phyloP scores from a whole-genome alignment of 2,888 invertebrate species.

The Troides oblongomaculatus region DNA sequence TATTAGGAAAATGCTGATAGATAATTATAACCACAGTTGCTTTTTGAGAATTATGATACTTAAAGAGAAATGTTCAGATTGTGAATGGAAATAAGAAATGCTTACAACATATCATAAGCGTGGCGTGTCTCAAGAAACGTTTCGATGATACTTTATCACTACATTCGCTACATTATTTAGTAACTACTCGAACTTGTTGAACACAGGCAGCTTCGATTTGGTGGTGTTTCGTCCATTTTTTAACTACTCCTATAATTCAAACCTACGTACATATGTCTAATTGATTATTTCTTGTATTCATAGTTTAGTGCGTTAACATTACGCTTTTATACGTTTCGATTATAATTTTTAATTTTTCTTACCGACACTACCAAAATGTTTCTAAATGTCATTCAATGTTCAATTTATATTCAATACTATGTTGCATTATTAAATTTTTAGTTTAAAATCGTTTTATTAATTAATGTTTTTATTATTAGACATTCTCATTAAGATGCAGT shows the following conservation, averaged over 20 bases:
- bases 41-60: slow-evolving; percentile 50
- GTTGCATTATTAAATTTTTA: not conserved
- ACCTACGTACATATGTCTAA: slow-evolving; percentile 26
- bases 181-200: slow-evolving; percentile 50
- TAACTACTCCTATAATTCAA: slow-evolving; percentile 31
- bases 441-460: too few relatives aligned
- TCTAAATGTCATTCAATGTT: slow-evolving; percentile 10
- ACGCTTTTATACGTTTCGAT: slow-evolving; percentile 13
- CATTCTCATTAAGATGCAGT: slow-evolving; percentile 8
- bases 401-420: not conserved
- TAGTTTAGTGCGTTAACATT: slow-evolving; percentile 23
- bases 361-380: slow-evolving; percentile 19
- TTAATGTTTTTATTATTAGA: not conserved
- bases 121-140: slow-evolving; percentile 28
- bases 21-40: slow-evolving; percentile 39
- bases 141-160: slow-evolving; percentile 21
- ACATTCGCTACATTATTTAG: slow-evolving; percentile 33
- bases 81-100: slow-evolving; percentile 16
- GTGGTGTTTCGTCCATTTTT: slow-evolving; percentile 59
- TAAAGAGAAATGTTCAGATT: slow-evolving; percentile 49
- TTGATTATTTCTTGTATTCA: slow-evolving; percentile 14
- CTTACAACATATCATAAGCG: slow-evolving; percentile 30
- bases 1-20: slow-evolving; percentile 27
- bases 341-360: slow-evolving; percentile 13
- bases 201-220: slow-evolving; percentile 69